A percentile compares a stretch with the other conserved stretches of the same genome.
Conservation (phyloP, 2,113 vertebrate genomes). For the Pogonocichla stellata region DNA sequence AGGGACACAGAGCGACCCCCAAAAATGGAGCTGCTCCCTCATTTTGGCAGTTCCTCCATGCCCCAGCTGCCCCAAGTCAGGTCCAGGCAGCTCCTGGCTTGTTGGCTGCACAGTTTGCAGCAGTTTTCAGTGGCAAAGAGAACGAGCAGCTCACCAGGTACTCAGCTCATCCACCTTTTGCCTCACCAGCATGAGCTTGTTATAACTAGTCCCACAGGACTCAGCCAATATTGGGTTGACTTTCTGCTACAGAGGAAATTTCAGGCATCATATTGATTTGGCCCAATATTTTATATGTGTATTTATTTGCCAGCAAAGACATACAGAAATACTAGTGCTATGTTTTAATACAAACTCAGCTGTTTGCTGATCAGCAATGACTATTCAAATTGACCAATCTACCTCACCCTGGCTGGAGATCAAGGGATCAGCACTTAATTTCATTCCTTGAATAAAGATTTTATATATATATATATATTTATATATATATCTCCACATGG, state of each 20-base stretch:
- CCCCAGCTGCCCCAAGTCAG: rapidly evolving
- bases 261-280: neutral
- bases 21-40: rapidly evolving
- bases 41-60: neutral
- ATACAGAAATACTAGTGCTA: conserved; percentile 50
- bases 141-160: neutral
- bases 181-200: neutral
- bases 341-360: conserved; percentile 73
- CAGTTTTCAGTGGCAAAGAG: neutral
- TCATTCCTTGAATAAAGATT: conserved; percentile 80
- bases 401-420: conserved; percentile 73
- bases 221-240: neutral
- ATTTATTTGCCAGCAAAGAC: conserved; percentile 61
- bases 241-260: neutral
- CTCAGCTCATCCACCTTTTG: neutral
- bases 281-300: neutral
- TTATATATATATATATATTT: conserved; percentile 49
- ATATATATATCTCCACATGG: conserved; percentile 64
- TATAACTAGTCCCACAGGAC: neutral
- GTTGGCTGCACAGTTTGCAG: neutral
- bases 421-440: conserved; percentile 82
- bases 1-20: neutral
- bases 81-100: neutral
- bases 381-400: conserved; percentile 80
- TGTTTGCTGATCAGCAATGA: conserved; percentile 74